Conservation (phyloP, 2,797 vertebrate genomes). For the Margarornis squamiger region DNA sequence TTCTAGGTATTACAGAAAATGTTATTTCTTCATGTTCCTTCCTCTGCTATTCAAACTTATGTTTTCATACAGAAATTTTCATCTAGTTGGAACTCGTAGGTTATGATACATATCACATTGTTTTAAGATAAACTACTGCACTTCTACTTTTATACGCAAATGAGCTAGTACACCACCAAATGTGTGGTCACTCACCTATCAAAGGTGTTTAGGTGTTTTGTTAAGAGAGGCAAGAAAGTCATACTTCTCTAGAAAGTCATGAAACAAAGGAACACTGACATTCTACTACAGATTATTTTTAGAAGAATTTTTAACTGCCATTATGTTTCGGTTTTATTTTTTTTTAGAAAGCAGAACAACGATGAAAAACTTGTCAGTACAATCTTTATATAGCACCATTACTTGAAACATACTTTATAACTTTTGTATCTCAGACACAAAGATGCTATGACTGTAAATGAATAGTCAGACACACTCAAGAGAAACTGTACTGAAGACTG, state of each 20-base stretch:
- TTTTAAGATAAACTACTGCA: background rate
- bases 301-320: background rate
- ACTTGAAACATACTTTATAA: background rate
- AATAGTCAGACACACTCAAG: background rate
- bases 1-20: background rate
- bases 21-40: background rate
- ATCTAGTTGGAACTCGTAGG: background rate
- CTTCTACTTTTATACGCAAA: background rate
- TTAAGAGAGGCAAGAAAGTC: background rate
- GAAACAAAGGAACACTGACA: background rate
- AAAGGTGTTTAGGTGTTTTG: background rate
- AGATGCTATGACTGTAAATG: background rate
- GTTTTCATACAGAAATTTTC: background rate
- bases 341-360: background rate
- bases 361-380: background rate
- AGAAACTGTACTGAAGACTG: background rate
- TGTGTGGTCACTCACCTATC: background rate
- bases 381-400: background rate
- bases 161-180: background rate
- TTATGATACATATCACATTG: background rate
- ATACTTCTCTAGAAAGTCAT: background rate
- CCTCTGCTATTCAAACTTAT: background rate
- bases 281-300: background rate
- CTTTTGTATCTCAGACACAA: background rate
- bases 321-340: background rate